Evolutionary conservation across 1,140 invertebrate genomes (phyloP).

Genomic region (Calephelis virginiensis): DNA sequence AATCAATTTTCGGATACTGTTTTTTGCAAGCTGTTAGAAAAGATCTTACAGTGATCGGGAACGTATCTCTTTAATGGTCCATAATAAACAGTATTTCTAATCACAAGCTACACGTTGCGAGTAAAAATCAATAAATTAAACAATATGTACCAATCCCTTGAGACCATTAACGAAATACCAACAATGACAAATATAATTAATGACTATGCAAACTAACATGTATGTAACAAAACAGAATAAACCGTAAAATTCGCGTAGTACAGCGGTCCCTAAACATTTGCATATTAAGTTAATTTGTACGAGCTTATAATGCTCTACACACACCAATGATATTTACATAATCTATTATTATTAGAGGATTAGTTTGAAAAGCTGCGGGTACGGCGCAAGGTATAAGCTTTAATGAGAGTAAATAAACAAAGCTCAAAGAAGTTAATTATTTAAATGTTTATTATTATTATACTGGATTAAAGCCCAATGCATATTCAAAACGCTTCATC

Average conservation of each 20-base stretch:
- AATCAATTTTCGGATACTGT: too few species aligned
- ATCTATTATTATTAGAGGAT: conserved; percentile 50
- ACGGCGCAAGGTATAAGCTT: conserved; percentile 25
- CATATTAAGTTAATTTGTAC: conserved; percentile 38
- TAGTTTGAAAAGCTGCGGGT: conserved; percentile 34
- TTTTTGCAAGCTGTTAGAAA: too few species aligned
- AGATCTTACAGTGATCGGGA: too few species aligned
- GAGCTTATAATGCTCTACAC: conserved; percentile 26
- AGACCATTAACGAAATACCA: conserved; percentile 3
- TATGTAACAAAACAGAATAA: too few species aligned
- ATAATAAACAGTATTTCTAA: too few species aligned
- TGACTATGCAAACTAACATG: conserved; percentile 9
- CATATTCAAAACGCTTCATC: too few species aligned
- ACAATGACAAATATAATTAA: conserved; percentile 9
- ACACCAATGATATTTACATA: conserved; percentile 40
- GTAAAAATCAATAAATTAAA: too few species aligned
- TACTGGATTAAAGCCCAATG: too few species aligned
- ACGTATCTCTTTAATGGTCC: too few species aligned
- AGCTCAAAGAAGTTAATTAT: too few species aligned
- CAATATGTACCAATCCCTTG: background rate
- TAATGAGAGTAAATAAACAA: background rate
- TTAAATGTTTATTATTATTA: too few species aligned
- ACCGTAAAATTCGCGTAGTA: conserved; percentile 9
- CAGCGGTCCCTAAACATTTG: conserved; percentile 40
- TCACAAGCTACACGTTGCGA: too few species aligned